phyloP scores from a whole-genome alignment of 2,113 vertebrate species.

The Neolamprologus devosi region DNA sequence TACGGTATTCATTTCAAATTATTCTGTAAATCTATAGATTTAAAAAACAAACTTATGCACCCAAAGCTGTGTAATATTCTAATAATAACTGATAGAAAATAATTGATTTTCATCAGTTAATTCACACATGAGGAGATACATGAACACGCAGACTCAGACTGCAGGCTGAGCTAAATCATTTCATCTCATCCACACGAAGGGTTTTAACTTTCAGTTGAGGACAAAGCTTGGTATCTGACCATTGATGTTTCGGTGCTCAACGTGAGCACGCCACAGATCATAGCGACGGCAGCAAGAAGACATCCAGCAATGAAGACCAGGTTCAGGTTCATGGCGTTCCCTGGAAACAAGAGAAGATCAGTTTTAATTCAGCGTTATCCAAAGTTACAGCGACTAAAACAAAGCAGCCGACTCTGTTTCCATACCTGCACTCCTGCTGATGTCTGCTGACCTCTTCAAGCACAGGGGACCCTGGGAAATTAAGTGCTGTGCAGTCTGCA shows the following conservation, averaged over 20 bases:
- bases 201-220: neutral
- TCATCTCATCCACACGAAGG: neutral
- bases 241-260: fast-evolving
- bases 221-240: neutral
- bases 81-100: neutral
- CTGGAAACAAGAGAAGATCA: neutral
- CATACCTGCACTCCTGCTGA: fast-evolving
- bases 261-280: neutral
- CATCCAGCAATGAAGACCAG: neutral
- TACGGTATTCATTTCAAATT: neutral
- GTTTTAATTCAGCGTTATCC: neutral
- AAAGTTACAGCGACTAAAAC: neutral
- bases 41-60: neutral
- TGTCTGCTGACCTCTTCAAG: neutral
- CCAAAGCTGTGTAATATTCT: neutral
- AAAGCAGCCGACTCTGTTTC: neutral
- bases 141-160: neutral
- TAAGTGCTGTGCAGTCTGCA: fast-evolving
- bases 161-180: fast-evolving
- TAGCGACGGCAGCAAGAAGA: neutral
- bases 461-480: neutral
- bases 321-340: fast-evolving
- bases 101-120: neutral
- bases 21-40: neutral
- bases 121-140: neutral